Conservation (phyloP, 2,797 vertebrate species). For the Darevskia nairensis region DNA sequence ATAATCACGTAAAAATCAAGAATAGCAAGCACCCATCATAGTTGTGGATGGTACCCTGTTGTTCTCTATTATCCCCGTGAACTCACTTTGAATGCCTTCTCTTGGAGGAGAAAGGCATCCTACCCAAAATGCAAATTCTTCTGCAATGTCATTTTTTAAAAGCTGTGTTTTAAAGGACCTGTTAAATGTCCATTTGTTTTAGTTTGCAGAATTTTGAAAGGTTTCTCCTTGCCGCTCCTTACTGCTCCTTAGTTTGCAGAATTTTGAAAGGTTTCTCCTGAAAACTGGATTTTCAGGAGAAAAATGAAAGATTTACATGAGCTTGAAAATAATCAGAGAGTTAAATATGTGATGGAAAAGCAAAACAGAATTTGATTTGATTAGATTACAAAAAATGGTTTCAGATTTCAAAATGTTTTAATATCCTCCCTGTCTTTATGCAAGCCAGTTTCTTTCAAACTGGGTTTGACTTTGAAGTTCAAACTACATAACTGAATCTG, state of each 20-base stretch:
- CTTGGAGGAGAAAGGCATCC: neutral
- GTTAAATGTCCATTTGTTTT: neutral
- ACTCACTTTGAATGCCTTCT: neutral
- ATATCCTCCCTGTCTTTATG: neutral
- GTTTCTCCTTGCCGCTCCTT: too few species aligned
- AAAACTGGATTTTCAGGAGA: neutral
- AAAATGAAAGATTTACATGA: neutral
- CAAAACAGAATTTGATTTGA: neutral
- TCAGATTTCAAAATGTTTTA: neutral
- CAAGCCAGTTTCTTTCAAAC: constrained; percentile 45
- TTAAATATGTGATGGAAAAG: neutral
- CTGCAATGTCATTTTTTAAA: neutral
- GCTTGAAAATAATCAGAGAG: neutral
- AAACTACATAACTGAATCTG: constrained; percentile 35
- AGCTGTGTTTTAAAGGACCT: neutral
- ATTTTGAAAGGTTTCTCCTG: too few species aligned
- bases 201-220: neutral
- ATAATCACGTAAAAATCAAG: neutral
- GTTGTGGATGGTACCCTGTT: constrained; percentile 16
- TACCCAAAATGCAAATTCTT: neutral
- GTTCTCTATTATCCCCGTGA: neutral
- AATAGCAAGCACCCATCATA: accelerated
- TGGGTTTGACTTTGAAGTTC: constrained; percentile 52
- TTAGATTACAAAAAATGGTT: neutral
- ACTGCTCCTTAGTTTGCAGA: too few species aligned